phyloP scores from a whole-genome alignment of 2,888 invertebrate genomes.

The Leucophenga maculata region DNA sequence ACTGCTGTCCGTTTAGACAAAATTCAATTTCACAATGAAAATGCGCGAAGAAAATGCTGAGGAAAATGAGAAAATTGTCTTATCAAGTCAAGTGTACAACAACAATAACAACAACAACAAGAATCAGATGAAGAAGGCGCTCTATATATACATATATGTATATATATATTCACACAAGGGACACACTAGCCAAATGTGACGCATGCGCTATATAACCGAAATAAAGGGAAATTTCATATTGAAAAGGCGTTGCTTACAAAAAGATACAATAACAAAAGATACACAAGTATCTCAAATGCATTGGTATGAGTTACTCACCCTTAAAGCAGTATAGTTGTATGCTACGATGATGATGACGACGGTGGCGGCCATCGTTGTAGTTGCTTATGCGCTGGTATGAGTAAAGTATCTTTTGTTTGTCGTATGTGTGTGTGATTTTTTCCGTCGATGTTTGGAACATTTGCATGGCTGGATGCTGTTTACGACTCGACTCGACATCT shows the following conservation, averaged over 20 bases:
- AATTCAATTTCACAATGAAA: slow-evolving; percentile 69
- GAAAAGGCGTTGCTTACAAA: slow-evolving; percentile 61
- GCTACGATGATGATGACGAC: slow-evolving; percentile 23
- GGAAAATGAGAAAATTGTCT: slow-evolving; percentile 69
- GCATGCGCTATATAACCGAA: slow-evolving; percentile 52
- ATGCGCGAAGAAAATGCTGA: slow-evolving; percentile 57
- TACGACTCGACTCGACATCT: neutral
- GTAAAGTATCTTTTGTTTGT: no score
- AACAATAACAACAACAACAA: no score
- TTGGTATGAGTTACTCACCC: slow-evolving; percentile 23
- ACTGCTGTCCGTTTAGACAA: slow-evolving; percentile 30
- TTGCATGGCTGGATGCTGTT: neutral
- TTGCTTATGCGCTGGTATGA: no score
- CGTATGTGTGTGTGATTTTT: no score
- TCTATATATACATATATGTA: neutral
- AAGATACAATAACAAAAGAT: slow-evolving; percentile 25
- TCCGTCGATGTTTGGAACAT: neutral
- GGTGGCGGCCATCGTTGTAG: slow-evolving; percentile 56
- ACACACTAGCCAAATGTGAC: slow-evolving; percentile 39
- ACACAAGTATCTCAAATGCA: neutral
- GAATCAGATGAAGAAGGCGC: neutral
- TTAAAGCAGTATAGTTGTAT: slow-evolving; percentile 29
- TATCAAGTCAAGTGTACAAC: slow-evolving; percentile 36
- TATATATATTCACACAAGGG: neutral
- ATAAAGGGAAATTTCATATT: slow-evolving; percentile 56